Evolutionary conservation across 2,888 invertebrate genomes (phyloP), one percentile per base, ranked within the genome.

Genomic region (Diarsia mendica): DNA sequence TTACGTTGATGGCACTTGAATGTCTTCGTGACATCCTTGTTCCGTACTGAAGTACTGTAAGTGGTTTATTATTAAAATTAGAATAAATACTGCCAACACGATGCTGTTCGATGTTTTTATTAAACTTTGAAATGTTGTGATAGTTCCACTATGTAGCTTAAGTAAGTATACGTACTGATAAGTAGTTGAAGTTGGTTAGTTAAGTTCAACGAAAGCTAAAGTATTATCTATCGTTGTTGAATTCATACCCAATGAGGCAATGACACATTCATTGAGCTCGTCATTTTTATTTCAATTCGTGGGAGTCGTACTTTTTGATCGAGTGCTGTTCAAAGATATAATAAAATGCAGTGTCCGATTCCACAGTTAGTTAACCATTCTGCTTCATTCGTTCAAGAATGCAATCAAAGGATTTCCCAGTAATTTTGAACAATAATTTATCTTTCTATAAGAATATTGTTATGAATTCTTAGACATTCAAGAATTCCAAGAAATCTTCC

Each of bases 1-100:
- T 82, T 80, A 77, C 70, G 67, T 77, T 66, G 80, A 77, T 73
- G 48, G 51, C 64, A 73, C 80, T 80, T 73, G 66, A 74, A 65
- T 60, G 63, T 68, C 39, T 67, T 55, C n/a, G 65, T 71, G 70
- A 66, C 80, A 80, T 80, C 71, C 71, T 80, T 58, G 39, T 80
- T 77, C 67, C 83, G 67, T 44, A 39, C 15, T 58, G 49, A 55
- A n/a, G n/a, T 68, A 23, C 23, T 23, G 33, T 66, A 49, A 55
- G 48, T 51, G 33, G 10, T 46, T 73, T 51, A 58, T 13, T n/a
- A 69, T 69, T 55, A 44, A 77, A 64, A 69, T 55, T 55, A 44
- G n/a, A 28, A 13, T 60, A 15, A 49, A 15, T 18, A 55, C 3
- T 51, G 49, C 51, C 20, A 33, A 46, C 2, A 23, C 10, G 8